Evolutionary conservation across 2,888 invertebrate genomes (phyloP).

Genomic region (Drosophila formosana): DNA sequence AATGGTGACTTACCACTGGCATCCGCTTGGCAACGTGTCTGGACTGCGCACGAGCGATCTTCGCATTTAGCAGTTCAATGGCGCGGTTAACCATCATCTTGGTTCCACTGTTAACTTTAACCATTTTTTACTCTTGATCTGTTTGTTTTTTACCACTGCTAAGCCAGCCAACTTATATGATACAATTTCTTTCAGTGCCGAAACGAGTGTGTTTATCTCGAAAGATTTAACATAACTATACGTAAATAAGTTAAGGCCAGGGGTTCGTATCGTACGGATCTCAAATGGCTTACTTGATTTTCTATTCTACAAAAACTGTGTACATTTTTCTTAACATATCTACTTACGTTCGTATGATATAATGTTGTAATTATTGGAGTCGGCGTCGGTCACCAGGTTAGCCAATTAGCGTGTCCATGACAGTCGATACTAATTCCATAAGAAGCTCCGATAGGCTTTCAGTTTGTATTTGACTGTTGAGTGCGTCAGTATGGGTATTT

Average conservation of each 20-base stretch:
- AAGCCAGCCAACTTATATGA: slow-evolving; percentile 3
- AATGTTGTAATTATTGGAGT: slow-evolving; percentile 10
- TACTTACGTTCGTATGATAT: not conserved
- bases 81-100: slow-evolving; percentile 55
- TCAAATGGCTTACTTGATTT: slow-evolving; percentile 36
- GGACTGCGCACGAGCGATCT: slow-evolving; percentile 47
- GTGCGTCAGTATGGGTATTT: slow-evolving; percentile 21
- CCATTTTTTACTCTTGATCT: slow-evolving; percentile 40
- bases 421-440: slow-evolving; percentile 11
- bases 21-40: slow-evolving; percentile 45
- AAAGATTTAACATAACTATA: slow-evolving; percentile 8
- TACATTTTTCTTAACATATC: not conserved
- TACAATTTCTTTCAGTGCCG: slow-evolving; percentile 12
- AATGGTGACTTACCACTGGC: not conserved
- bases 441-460: slow-evolving; percentile 11
- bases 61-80: slow-evolving; percentile 49
- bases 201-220: slow-evolving; percentile 24
- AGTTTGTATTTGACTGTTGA: slow-evolving; percentile 25
- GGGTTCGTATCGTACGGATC: not conserved
- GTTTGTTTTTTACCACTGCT: not conserved
- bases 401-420: slow-evolving; percentile 43
- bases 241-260: slow-evolving; percentile 10
- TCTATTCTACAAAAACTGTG: not conserved
- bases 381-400: slow-evolving; percentile 16
- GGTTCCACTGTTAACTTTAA: slow-evolving; percentile 36